phyloP scores from a whole-genome alignment of 2,888 invertebrate genomes.

The Drosophila robusta region DNA sequence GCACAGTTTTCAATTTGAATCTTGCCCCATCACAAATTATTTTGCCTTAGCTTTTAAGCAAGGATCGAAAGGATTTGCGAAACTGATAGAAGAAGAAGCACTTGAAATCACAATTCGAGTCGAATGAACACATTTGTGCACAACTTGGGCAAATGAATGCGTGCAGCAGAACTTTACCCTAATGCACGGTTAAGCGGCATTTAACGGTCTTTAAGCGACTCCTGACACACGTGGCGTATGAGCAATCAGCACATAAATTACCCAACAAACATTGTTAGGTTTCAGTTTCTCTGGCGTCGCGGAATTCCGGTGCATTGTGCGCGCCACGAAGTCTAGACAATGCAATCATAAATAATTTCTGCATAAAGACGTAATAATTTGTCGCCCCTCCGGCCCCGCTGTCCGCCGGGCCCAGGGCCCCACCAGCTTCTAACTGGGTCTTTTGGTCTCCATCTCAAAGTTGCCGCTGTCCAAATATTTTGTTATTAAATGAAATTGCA shows the following conservation, averaged over 20 bases:
- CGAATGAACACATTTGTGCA: neutral
- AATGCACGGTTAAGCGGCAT: constrained; percentile 27
- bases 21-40: neutral
- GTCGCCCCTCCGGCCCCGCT: constrained; percentile 12
- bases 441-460: constrained; percentile 6
- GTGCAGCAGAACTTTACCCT: neutral
- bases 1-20: neutral
- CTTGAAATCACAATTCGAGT: neutral
- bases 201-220: constrained; percentile 33
- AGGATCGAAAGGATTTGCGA: neutral
- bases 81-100: neutral
- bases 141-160: constrained; percentile 4
- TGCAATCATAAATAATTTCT: constrained; percentile 78
- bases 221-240: constrained; percentile 65
- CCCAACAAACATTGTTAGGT: constrained; percentile 46
- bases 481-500: constrained; percentile 79
- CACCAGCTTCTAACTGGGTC: constrained; percentile 27
- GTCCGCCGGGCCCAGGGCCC: neutral
- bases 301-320: constrained; percentile 77
- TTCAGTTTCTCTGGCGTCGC: constrained; percentile 46
- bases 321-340: constrained; percentile 75
- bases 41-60: neutral
- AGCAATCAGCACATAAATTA: constrained; percentile 71
- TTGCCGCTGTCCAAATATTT: constrained; percentile 65
- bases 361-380: constrained; percentile 78